phyloP scores from a whole-genome alignment of 1,140 invertebrate species.

The Drosophila littoralis region DNA sequence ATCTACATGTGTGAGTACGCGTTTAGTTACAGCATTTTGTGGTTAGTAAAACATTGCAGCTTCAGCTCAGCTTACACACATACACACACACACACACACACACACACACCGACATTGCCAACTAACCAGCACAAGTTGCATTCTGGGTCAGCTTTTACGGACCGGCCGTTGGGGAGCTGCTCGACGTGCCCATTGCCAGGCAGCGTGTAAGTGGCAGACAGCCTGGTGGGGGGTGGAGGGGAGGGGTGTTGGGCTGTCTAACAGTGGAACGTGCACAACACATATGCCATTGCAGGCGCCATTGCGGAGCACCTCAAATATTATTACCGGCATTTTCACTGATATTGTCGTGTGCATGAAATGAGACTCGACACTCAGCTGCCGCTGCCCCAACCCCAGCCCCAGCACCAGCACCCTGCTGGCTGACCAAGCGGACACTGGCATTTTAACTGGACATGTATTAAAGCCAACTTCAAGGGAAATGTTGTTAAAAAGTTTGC shows the following conservation, averaged over 20 bases:
- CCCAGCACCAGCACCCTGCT: conserved; percentile 1
- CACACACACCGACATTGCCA: conserved; percentile 25
- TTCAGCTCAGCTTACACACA: conserved; percentile 44
- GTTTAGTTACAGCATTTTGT: conserved; percentile 80
- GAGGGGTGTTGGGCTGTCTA: conserved; percentile 2
- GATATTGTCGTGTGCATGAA: conserved; percentile 69
- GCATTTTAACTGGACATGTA: conserved; percentile 73
- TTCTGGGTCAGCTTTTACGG: conserved; percentile 71
- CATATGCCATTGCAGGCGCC: conserved; percentile 49
- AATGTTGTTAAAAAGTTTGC: conserved; percentile 42
- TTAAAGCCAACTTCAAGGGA: conserved; percentile 68
- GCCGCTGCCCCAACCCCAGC: background rate
- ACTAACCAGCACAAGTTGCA: conserved; percentile 74
- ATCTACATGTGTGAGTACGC: conserved; percentile 42
- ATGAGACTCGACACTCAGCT: conserved; percentile 28
- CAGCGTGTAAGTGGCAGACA: conserved; percentile 47
- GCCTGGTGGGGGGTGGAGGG: background rate
- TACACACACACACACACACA: conserved; percentile 15
- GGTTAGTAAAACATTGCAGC: conserved; percentile 78
- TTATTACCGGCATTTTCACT: conserved; percentile 77
- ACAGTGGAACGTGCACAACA: conserved; percentile 24
- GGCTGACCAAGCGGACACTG: conserved; percentile 33
- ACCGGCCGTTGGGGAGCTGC: conserved; percentile 42
- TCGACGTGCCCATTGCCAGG: conserved; percentile 8
- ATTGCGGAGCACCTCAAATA: conserved; percentile 74